Evolutionary conservation across 2,888 invertebrate species (phyloP), one percentile per base, ranked within the genome.

Genomic region (Acleris laterana): DNA sequence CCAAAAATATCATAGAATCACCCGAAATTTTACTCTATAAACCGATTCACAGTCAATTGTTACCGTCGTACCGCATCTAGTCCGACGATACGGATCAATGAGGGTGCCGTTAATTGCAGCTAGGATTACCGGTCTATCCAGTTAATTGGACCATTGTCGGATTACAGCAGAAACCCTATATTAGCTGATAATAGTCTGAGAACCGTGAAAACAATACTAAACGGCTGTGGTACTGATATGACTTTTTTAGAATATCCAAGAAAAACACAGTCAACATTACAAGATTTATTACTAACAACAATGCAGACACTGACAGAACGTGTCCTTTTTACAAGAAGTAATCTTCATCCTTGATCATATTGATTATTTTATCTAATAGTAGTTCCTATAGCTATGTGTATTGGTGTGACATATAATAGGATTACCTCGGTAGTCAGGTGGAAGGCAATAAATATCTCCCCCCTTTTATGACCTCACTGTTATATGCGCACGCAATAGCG

Each of bases 111-210:
- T 62, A 28, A 66, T 66, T 57, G 46, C 57, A 19, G 61, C 28
- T 20, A 57, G 61, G 66, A 62, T 66, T 57, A 60, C 59, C 46
- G 44, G 50, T 51, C 50, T 57, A 62, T 57, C 57, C 38, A 48
- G 19, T 25, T 62, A 66, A 62, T 66, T 66, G 62, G 61, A 57
- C 57, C 66, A 66, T 62, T 66, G 49, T 22, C 51, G 66, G 66
- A 66, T 66, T 66, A 65, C 56, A 20, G 57, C 56, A 38, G 66
- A 66, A 66, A 57, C 62, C 66, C 28, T 66, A 62, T 66, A 66
- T 62, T 62, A 62, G 55, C 66, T 57, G 57, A 22, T 62, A 66
- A 66, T 66, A 57, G 66, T 19, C 57, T 66, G 66, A 57, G 66
- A 66, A 62, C 51, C 19, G 6, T 20, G 13, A 5, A 57, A 17